phyloP scores from a whole-genome alignment of 2,888 invertebrate species.

The Zaprionus obscuricornis region DNA sequence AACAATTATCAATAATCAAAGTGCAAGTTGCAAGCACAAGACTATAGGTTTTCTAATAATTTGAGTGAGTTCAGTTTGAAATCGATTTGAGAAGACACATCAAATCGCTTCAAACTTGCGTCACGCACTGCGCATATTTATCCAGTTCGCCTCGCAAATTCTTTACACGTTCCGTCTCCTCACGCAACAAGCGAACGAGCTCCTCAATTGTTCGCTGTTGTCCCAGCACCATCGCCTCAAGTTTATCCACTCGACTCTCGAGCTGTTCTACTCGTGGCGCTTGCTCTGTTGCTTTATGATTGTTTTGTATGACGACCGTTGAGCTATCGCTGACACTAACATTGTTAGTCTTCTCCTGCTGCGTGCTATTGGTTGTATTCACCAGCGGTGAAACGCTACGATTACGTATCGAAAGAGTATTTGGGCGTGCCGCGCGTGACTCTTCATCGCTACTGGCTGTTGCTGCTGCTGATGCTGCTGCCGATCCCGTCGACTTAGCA shows the following conservation, averaged over 20 bases:
- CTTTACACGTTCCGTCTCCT: slow-evolving; percentile 87
- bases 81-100: slow-evolving; percentile 6
- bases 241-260: slow-evolving; percentile 80
- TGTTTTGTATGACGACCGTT: slow-evolving; percentile 35
- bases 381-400: slow-evolving; percentile 80
- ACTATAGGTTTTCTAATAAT: slow-evolving; percentile 40
- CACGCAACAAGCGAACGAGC: slow-evolving; percentile 85
- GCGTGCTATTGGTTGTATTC: slow-evolving; percentile 41
- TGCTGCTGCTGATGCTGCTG: slow-evolving; percentile 23
- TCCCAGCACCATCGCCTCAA: slow-evolving; percentile 79
- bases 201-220: slow-evolving; percentile 87
- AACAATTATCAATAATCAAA: slow-evolving; percentile 50
- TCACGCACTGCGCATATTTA: slow-evolving; percentile 88
- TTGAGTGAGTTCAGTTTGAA: slow-evolving; percentile 12
- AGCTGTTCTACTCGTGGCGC: slow-evolving; percentile 74
- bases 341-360: slow-evolving; percentile 43
- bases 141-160: slow-evolving; percentile 88
- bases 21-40: slow-evolving; percentile 49
- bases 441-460: slow-evolving; percentile 72
- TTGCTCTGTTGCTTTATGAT: slow-evolving; percentile 36
- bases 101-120: slow-evolving; percentile 86
- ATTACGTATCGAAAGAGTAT: slow-evolving; percentile 80
- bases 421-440: slow-evolving; percentile 75
- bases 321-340: slow-evolving; percentile 33
- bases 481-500: slow-evolving; percentile 34